Percentiles rank a stretch among this genome's conserved stretches.
Evolutionary conservation across 92 coral and sea anemone species (phyloP).

Genomic region (Parazoanthus atlanticus): DNA sequence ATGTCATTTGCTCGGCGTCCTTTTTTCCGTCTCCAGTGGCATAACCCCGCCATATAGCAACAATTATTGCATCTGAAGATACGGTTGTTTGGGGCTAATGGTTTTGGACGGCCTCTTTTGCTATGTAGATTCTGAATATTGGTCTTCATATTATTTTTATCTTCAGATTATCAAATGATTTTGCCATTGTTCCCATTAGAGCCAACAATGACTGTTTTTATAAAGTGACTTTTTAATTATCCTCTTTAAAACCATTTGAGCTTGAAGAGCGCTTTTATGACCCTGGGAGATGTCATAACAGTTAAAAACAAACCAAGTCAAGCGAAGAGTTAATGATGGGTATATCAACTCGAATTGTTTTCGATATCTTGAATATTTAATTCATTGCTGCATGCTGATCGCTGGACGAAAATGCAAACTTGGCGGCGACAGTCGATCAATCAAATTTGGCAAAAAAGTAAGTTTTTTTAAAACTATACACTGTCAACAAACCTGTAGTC

Average conservation of each 20-base stretch:
- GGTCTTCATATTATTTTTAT: background rate
- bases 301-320: background rate
- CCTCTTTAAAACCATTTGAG: background rate
- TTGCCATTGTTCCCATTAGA: background rate
- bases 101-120: conserved; percentile 25
- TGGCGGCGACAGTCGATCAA: background rate
- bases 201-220: background rate
- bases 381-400: background rate
- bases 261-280: background rate
- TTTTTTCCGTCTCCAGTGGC: background rate
- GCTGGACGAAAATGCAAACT: background rate
- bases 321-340: background rate
- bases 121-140: conserved; percentile 8
- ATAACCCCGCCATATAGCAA: background rate
- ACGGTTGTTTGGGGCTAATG: background rate
- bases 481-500: background rate
- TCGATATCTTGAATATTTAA: background rate
- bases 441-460: background rate
- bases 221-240: background rate
- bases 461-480: background rate
- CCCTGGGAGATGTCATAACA: background rate
- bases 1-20: background rate
- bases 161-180: background rate
- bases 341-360: background rate
- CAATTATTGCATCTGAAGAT: background rate